Percentiles rank a stretch among this genome's conserved stretches.
These are phyloP conservation scores for Halcyon malimbica DNA, from an alignment of 2,113 vertebrate genomes.

Conservation along the genomic window DNA sequence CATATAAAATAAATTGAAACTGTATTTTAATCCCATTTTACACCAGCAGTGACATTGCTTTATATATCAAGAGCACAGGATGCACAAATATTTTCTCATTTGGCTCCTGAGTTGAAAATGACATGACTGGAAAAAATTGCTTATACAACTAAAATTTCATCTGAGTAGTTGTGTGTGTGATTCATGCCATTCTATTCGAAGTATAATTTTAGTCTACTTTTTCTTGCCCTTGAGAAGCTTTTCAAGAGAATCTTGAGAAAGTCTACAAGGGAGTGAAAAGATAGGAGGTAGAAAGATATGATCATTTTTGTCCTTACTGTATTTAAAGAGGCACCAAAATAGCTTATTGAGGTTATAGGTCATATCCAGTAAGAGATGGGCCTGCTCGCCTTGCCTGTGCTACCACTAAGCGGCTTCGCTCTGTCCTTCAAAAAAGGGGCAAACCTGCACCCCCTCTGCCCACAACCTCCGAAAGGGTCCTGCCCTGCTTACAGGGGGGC, in stretches of 20 bases:
- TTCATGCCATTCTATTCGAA: slow-evolving; percentile 20
- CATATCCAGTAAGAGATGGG: not conserved
- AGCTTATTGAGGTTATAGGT: not conserved
- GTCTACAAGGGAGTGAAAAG: not conserved
- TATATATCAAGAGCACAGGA: not conserved
- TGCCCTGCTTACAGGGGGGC: too few species aligned
- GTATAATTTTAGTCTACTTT: slow-evolving; percentile 33
- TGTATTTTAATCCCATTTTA: not conserved
- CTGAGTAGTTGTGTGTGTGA: not conserved
- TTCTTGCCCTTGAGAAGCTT: slow-evolving; percentile 23
- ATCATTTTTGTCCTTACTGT: not conserved
- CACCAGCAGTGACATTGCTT: not conserved
- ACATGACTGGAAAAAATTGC: not conserved
- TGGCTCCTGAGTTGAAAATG: not conserved
- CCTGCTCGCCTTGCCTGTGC: too few species aligned
- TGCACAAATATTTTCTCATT: slow-evolving; percentile 37
- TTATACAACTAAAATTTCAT: slow-evolving; percentile 16
- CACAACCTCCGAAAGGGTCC: too few species aligned
- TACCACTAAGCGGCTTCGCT: too few species aligned
- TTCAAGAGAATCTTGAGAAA: not conserved
- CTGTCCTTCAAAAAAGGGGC: too few species aligned
- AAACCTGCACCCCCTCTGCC: too few species aligned
- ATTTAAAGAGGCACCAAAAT: not conserved
- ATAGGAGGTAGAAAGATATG: not conserved
- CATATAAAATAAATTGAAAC: not conserved